These are phyloP conservation scores for Hydrotaea cyrtoneurina DNA, from an alignment of 2,888 invertebrate genomes.

Conservation along the genomic window DNA sequence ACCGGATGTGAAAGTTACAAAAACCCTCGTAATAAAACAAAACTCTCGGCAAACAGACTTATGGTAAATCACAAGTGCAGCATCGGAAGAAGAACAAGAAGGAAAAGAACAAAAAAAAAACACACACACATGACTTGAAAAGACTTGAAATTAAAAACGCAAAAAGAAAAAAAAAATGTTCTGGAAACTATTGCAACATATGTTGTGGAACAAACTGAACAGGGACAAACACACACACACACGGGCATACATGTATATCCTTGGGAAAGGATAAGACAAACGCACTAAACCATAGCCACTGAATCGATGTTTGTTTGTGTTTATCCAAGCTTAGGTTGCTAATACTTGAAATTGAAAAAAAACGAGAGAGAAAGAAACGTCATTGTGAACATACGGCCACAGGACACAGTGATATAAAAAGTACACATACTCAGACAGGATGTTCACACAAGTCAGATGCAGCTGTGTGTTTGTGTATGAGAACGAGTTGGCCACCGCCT, in stretches of 20 bases:
- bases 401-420: slow-evolving; percentile 21
- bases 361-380: not conserved
- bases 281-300: slow-evolving; percentile 24
- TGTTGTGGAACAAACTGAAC: slow-evolving; percentile 32
- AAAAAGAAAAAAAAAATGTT: slow-evolving; percentile 45
- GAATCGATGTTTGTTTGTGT: slow-evolving; percentile 58
- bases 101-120: not conserved
- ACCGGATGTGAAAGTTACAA: slow-evolving; percentile 34
- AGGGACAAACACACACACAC: slow-evolving; percentile 10
- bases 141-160: slow-evolving; percentile 62
- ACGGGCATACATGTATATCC: not conserved
- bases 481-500: slow-evolving; percentile 1
- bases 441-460: not conserved
- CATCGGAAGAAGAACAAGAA: no score
- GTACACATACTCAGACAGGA: not conserved
- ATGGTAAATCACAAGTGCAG: slow-evolving; percentile 34
- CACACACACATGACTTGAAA: slow-evolving; percentile 54
- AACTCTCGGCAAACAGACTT: slow-evolving; percentile 51
- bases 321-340: slow-evolving; percentile 63
- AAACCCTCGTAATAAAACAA: slow-evolving; percentile 27
- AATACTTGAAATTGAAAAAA: slow-evolving; percentile 55
- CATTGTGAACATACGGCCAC: slow-evolving; percentile 7
- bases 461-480: not conserved
- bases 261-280: slow-evolving; percentile 10
- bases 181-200: slow-evolving; percentile 57